Conservation (phyloP, 2,797 vertebrate species). For the Sus cebifrons region DNA sequence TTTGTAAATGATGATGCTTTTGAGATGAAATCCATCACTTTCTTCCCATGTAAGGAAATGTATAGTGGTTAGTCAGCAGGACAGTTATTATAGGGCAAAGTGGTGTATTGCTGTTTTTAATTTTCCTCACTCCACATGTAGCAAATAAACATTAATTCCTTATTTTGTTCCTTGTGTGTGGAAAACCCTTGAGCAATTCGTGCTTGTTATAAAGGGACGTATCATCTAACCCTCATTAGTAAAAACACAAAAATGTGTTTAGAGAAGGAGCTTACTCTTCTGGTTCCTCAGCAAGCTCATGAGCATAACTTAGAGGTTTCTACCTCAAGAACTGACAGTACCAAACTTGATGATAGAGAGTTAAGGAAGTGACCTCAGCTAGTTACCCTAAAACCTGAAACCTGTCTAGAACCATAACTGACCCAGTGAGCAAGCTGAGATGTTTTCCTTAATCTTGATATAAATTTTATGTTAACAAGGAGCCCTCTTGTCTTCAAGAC, state of each 20-base stretch:
- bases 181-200: background rate
- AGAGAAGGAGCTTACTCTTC: conserved; percentile 61
- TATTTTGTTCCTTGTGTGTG: conserved; percentile 8
- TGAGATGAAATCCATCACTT: conserved; percentile 31
- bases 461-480: background rate
- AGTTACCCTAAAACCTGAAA: background rate
- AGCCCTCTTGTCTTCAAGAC: background rate
- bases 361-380: background rate
- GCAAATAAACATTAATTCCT: conserved; percentile 27
- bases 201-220: background rate
- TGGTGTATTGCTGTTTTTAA: background rate
- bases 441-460: background rate
- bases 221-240: background rate
- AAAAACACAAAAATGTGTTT: conserved; percentile 26
- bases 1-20: conserved; percentile 20
- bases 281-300: background rate
- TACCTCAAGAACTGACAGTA: background rate
- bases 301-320: background rate
- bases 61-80: background rate
- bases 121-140: background rate
- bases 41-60: background rate
- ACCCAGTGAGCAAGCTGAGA: background rate
- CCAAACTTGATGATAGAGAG: background rate
- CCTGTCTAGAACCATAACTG: background rate
- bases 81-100: background rate